A percentile compares a stretch with the other conserved stretches of the same genome.
Conservation (phyloP, 2,888 invertebrate genomes). For the Crematogaster levior region DNA sequence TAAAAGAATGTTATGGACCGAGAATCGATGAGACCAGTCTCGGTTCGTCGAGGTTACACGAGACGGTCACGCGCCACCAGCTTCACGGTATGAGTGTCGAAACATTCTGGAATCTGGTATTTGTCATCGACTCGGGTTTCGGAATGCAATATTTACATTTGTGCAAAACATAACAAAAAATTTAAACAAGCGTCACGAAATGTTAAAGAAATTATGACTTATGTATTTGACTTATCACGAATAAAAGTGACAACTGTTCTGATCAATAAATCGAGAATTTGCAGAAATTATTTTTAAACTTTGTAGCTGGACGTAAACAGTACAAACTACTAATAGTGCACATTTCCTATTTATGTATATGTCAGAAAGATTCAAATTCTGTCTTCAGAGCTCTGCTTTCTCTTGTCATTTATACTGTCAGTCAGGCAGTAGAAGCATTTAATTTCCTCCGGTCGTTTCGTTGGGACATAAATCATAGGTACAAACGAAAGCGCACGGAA, state of each 20-base stretch:
- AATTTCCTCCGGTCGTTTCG: constrained; percentile 5
- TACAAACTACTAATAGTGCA: background rate
- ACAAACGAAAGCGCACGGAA: constrained; percentile 16
- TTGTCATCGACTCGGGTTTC: constrained; percentile 51
- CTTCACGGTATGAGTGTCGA: constrained; percentile 74
- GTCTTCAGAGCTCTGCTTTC: constrained; percentile 22
- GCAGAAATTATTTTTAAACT: background rate
- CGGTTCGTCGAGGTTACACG: constrained; percentile 72
- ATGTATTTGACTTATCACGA: background rate
- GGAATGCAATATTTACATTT: constrained; percentile 35
- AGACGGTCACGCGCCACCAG: constrained; percentile 76
- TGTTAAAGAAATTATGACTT: background rate
- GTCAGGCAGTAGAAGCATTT: background rate
- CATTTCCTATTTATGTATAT: background rate
- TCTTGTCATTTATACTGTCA: constrained; percentile 28
- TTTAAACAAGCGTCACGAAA: background rate
- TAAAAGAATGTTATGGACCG: constrained; percentile 40
- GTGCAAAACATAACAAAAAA: background rate
- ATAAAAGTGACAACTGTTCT: background rate
- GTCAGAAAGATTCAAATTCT: background rate
- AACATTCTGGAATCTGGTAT: constrained; percentile 61
- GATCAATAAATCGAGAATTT: background rate
- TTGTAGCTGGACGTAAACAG: background rate
- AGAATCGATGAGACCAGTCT: constrained; percentile 72
- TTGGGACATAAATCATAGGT: background rate